Percentiles rank a stretch among this genome's conserved stretches.
Evolutionary conservation across 2,888 invertebrate species (phyloP).

Genomic region (Standfussiana lucernea): DNA sequence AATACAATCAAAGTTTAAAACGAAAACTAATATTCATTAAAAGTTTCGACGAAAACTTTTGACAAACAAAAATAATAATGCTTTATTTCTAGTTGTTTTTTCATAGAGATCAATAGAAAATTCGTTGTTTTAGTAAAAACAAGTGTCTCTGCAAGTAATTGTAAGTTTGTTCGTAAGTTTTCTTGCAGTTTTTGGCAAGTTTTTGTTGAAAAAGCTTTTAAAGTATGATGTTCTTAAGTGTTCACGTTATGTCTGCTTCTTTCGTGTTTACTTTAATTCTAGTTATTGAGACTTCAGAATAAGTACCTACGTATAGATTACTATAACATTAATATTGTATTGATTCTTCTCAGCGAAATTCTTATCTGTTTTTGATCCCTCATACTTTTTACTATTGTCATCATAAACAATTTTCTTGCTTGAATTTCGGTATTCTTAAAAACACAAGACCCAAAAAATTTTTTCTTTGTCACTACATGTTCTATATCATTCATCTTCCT

Average conservation of each 20-base stretch:
- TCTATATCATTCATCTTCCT: background rate
- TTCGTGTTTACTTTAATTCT: constrained; percentile 9
- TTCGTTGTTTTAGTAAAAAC: constrained; percentile 34
- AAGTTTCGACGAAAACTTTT: constrained; percentile 28
- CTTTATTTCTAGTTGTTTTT: constrained; percentile 27
- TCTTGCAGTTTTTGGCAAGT: constrained; percentile 15
- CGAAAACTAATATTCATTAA: constrained; percentile 52
- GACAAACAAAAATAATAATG: constrained; percentile 27
- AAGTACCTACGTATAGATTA: background rate
- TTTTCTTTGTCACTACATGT: background rate
- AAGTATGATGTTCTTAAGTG: constrained; percentile 22
- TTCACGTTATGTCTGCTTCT: constrained; percentile 11
- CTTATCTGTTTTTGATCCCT: background rate
- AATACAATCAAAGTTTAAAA: constrained; percentile 37
- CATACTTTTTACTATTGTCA: background rate
- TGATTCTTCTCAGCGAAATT: background rate
- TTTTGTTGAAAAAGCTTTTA: constrained; percentile 6
- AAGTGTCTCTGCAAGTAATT: constrained; percentile 14
- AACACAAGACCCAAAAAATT: background rate
- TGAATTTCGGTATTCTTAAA: background rate
- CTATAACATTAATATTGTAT: background rate
- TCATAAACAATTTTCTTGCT: background rate
- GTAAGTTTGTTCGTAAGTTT: constrained; percentile 37
- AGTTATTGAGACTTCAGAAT: background rate
- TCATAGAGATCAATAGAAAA: constrained; percentile 22